A percentile compares a stretch with the other conserved stretches of the same genome.
These are phyloP conservation scores for Chitala chitala DNA, from an alignment of 2,113 vertebrate genomes.

Conservation along the genomic window DNA sequence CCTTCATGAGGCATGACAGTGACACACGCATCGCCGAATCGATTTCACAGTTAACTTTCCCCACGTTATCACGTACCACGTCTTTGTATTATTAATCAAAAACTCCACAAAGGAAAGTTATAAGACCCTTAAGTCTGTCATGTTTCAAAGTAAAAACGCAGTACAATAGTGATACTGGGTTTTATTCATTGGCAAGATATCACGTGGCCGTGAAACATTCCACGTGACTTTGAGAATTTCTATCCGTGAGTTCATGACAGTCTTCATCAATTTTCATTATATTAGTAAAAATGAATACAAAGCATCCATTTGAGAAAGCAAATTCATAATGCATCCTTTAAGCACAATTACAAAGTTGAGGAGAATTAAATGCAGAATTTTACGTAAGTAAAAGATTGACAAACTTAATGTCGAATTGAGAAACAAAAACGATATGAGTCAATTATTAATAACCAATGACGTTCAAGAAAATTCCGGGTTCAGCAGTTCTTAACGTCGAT, in stretches of 20 bases:
- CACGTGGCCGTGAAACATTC: background rate
- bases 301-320: background rate
- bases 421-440: background rate
- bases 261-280: too few relatives aligned
- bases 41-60: background rate
- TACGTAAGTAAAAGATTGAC: background rate
- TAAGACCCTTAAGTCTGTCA: too few relatives aligned
- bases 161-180: background rate
- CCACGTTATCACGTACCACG: too few relatives aligned
- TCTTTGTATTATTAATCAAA: too few relatives aligned
- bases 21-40: slow-evolving; percentile 51
- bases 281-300: too few relatives aligned
- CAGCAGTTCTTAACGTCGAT: background rate
- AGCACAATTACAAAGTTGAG: background rate
- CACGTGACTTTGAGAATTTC: too few relatives aligned
- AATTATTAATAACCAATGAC: slow-evolving; percentile 5
- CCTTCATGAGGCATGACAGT: slow-evolving; percentile 52
- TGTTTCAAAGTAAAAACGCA: too few relatives aligned
- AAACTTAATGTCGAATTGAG: background rate
- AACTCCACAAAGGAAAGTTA: too few relatives aligned
- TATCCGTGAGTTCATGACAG: too few relatives aligned
- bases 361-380: slow-evolving; percentile 3
- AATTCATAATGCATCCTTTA: background rate
- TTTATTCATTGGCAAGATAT: background rate
- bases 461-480: background rate